These are phyloP conservation scores for Rhodeus uyekii DNA, from an alignment of 2,797 vertebrate genomes.

Conservation along the genomic window DNA sequence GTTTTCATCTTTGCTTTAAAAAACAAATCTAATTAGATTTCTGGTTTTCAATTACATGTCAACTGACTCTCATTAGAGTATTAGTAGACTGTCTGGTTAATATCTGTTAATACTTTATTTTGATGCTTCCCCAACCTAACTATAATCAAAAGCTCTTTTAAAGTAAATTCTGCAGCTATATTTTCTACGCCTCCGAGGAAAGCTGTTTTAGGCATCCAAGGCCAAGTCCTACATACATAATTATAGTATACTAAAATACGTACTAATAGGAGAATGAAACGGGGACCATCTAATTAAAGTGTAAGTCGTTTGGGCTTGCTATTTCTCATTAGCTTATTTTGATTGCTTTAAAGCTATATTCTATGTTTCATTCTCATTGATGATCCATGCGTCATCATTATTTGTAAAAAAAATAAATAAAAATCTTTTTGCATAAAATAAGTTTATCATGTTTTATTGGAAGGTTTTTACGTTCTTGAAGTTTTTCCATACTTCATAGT, in stretches of 20 bases:
- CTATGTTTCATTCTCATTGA: not conserved
- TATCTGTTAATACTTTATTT: too few relatives aligned
- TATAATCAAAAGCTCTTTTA: not conserved
- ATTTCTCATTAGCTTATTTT: not conserved
- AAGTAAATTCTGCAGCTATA: not conserved
- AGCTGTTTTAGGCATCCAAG: not conserved
- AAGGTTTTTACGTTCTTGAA: not conserved
- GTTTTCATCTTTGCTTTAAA: too few relatives aligned
- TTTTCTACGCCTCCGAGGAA: not conserved
- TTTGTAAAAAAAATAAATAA: too few relatives aligned
- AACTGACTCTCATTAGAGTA: not conserved
- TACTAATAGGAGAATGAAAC: too few relatives aligned
- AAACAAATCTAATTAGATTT: not conserved
- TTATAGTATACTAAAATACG: too few relatives aligned
- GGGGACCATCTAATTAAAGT: not conserved
- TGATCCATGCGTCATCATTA: not conserved
- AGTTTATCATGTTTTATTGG: not conserved
- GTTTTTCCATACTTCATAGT: not conserved
- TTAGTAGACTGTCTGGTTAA: too few relatives aligned
- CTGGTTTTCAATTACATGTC: not conserved
- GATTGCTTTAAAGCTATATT: not conserved
- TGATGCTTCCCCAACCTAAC: not conserved
- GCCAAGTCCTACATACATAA: not conserved
- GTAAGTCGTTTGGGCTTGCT: rapidly evolving
- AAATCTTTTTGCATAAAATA: too few relatives aligned